phyloP scores from a whole-genome alignment of 2,888 invertebrate species.

The Oscheius onirici region DNA sequence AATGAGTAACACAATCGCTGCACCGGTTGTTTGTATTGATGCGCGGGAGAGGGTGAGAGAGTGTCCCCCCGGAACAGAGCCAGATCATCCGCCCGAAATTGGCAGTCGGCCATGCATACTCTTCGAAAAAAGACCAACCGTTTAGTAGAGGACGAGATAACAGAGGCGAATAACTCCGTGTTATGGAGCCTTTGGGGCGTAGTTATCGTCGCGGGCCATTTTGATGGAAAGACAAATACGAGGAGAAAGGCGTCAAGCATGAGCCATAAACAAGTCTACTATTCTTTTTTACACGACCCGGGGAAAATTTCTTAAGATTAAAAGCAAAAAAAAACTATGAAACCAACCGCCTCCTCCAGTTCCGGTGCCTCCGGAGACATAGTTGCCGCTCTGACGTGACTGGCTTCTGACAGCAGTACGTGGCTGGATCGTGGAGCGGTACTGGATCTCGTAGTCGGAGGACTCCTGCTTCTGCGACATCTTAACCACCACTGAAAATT shows the following conservation, averaged over 20 bases:
- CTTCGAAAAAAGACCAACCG: background rate
- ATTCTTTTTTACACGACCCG: background rate
- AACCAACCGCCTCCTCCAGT: constrained; percentile 61
- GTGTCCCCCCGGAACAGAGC: constrained; percentile 7
- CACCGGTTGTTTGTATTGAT: constrained; percentile 5
- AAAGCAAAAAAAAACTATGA: background rate
- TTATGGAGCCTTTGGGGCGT: constrained; percentile 6
- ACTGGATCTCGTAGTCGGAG: constrained; percentile 63
- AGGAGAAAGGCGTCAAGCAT: constrained; percentile 8
- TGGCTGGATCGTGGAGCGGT: constrained; percentile 70
- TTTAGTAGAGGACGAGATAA: background rate
- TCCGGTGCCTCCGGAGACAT: constrained; percentile 56
- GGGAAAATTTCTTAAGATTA: background rate
- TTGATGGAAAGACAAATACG: constrained; percentile 20
- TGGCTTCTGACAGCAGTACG: constrained; percentile 62
- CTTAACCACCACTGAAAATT: background rate
- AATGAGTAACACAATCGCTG: background rate
- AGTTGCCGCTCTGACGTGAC: constrained; percentile 63
- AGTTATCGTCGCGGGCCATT: constrained; percentile 9
- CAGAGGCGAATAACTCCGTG: constrained; percentile 16
- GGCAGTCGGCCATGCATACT: background rate
- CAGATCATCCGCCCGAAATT: constrained; percentile 22
- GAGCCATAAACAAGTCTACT: background rate
- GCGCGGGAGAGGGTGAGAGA: background rate
- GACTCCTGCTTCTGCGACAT: constrained; percentile 46